Base-by-base conservation (phyloP, 2,797 vertebrate species). In the Gymnoscopelus microlampas region DNA sequence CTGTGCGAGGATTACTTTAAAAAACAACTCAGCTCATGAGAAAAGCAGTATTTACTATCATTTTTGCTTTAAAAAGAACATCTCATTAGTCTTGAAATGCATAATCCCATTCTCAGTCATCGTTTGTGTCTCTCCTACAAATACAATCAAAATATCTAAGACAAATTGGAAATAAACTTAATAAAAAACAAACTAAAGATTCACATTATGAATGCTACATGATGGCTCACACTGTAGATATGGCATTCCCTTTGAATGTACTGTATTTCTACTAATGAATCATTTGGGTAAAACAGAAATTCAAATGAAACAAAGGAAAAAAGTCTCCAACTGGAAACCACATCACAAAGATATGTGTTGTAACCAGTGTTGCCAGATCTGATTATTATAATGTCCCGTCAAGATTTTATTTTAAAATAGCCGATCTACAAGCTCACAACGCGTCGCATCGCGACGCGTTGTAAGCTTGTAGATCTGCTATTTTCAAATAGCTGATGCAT, bases 41-140 rank as follows among this genome's bases (percentile, higher is more conserved):
- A 79, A 80, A 79, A 83, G 79, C 66, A 85, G 54, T 51, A 69
- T 86, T 35, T 80, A 78, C 83, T 73, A 48, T 24, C 8, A 39
- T 4, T 69, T 11, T 3, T 63, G 47, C 64, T 64, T 50, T 68
- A 63, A 76, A 70, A 10, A 76, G 48, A 76, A 71, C 48, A 66
- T 71, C 19, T 13, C 15, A 29, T 65, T 66, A 50, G 14, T 63
- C 19, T 3, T 68, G 1, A 76, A 74, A 78, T 53, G 35, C 50
- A 63, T 58, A 72, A 69, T 63, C 39, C 51, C 44, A 14, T 35
- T 50, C n/a, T 66, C 51, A 53, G 49, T 56, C 51, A 63, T 59
- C 32, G 71, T 61, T 1, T 47, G 13, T 15, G 5, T 3, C 11
- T 70, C 26, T 68, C 5, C 32, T 44, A 47, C 9, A 13, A 66